These are phyloP conservation scores for Apis laboriosa DNA, from an alignment of 1,140 invertebrate species.

Conservation along the genomic window DNA sequence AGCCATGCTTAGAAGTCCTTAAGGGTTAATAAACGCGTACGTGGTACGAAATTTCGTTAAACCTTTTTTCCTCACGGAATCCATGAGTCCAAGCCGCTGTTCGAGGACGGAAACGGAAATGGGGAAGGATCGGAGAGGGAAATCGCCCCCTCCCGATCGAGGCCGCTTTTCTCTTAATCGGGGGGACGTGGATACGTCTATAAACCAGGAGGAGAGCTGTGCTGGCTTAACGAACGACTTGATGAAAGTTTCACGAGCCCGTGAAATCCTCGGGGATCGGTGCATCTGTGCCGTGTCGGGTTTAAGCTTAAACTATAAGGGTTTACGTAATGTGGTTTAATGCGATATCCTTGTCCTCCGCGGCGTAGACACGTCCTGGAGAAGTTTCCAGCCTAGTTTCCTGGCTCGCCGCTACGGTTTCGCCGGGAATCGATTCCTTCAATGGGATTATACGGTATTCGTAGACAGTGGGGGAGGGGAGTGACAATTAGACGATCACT, in stretches of 20 bases:
- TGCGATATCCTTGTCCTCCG: slow-evolving; percentile 62
- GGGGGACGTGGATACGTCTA: background rate
- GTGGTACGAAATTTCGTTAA: too few species aligned
- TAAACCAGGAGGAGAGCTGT: slow-evolving; percentile 49
- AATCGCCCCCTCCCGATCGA: background rate
- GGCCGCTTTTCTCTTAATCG: slow-evolving; percentile 2
- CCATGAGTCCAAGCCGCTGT: too few species aligned
- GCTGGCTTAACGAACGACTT: slow-evolving; percentile 63
- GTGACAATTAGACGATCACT: slow-evolving; percentile 17
- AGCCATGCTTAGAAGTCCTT: too few species aligned
- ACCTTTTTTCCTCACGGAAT: too few species aligned
- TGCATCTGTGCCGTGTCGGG: slow-evolving; percentile 52
- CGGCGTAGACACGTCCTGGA: slow-evolving; percentile 30
- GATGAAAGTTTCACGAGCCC: slow-evolving; percentile 59
- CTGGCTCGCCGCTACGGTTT: slow-evolving; percentile 9
- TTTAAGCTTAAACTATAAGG: slow-evolving; percentile 65
- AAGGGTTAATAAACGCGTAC: too few species aligned
- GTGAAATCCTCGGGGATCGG: slow-evolving; percentile 50
- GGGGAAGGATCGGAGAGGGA: background rate
- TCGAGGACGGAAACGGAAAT: slow-evolving; percentile 1
- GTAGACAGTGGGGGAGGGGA: background rate
- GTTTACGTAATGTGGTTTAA: slow-evolving; percentile 67
- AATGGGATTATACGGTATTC: slow-evolving; percentile 38
- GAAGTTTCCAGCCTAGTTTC: slow-evolving; percentile 53
- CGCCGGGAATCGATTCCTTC: slow-evolving; percentile 36